Evolutionary conservation across 2,797 vertebrate genomes (phyloP), one percentile per base, ranked within the genome.

Genomic region (Sandelia bainsii): DNA sequence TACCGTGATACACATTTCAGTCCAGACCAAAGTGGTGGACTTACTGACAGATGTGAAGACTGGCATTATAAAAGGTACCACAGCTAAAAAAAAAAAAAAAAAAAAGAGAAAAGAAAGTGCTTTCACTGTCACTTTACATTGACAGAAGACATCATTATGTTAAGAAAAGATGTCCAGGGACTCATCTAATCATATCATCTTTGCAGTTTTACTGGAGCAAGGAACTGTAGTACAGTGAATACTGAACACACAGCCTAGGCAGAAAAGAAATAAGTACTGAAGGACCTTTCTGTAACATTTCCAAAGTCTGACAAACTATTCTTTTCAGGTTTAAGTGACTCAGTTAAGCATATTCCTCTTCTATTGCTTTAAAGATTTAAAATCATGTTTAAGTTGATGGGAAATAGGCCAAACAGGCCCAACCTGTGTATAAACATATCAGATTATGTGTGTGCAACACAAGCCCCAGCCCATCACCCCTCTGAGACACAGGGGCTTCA

Each of bases 401-500:
- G 16, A 62, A 65, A 53, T 3, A 20, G 42, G 46, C 20, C 20
- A 25, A 32, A n/a, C n/a, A n/a, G n/a, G n/a, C n/a, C n/a, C n/a
- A 45, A n/a, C 17, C 45, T n/a, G 45, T 17, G 19, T 46, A 20
- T 10, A n/a, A 45, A 45, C 44, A 45, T 17, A 19, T 54, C n/a
- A 53, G 25, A 19, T 42, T 17, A 27, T 59, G 27, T 60, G 25
- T 1, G 1, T 23, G 25, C 51, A 63, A 48, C 65, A 44, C 17
- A 32, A 29, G 13, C 48, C 19, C 29, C n/a, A 14, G 39, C 17
- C 40, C 45, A 32, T 57, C 65, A 53, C 25, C 63, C 67, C 59
- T 29, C 27, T 45, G 46, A 29, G 58, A 79, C 57, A 48, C 19
- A 19, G 22, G 22, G 13, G 72, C 60, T 59, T 78, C 59, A 23